A percentile compares a stretch with the other conserved stretches of the same genome.
Conservation (phyloP, 2,797 vertebrate species). For the Poecile montanus region DNA sequence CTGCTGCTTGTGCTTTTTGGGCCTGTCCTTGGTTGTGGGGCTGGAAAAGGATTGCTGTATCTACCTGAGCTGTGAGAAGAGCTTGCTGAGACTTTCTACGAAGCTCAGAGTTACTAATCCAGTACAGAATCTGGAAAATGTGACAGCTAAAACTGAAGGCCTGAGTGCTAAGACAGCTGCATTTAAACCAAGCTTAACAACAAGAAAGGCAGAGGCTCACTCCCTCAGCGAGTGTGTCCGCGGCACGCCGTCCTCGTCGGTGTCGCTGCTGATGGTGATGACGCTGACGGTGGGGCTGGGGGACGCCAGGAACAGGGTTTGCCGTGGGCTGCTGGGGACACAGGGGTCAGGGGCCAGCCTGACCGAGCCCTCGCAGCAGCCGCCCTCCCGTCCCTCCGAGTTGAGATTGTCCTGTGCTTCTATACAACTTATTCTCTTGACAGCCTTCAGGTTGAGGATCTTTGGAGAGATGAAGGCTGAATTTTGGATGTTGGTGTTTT, state of each 20-base stretch:
- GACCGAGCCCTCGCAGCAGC: constrained; percentile 78
- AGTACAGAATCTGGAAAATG: background rate
- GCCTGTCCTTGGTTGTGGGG: background rate
- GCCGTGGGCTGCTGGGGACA: constrained; percentile 84
- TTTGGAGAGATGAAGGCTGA: constrained; percentile 92
- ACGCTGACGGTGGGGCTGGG: constrained; percentile 92
- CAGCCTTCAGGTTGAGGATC: constrained; percentile 87
- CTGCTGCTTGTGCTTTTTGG: background rate
- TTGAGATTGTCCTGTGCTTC: constrained; percentile 79
- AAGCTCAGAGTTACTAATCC: background rate
- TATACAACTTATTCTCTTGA: constrained; percentile 80
- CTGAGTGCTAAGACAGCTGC: background rate
- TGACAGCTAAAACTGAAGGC: background rate
- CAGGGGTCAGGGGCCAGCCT: constrained; percentile 80
- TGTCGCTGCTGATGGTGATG: constrained; percentile 97
- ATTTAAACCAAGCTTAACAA: background rate
- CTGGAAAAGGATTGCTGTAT: background rate
- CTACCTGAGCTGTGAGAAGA: background rate
- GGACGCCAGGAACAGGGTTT: constrained; percentile 88
- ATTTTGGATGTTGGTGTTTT: constrained; percentile 89
- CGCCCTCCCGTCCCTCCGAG: constrained; percentile 72
- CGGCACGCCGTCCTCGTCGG: constrained; percentile 84
- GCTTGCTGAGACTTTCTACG: background rate
- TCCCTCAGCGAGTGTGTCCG: constrained; percentile 85
- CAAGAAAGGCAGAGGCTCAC: constrained; percentile 74